Conservation (phyloP, 2,888 invertebrate species). For the Calliphora vomitoria region DNA sequence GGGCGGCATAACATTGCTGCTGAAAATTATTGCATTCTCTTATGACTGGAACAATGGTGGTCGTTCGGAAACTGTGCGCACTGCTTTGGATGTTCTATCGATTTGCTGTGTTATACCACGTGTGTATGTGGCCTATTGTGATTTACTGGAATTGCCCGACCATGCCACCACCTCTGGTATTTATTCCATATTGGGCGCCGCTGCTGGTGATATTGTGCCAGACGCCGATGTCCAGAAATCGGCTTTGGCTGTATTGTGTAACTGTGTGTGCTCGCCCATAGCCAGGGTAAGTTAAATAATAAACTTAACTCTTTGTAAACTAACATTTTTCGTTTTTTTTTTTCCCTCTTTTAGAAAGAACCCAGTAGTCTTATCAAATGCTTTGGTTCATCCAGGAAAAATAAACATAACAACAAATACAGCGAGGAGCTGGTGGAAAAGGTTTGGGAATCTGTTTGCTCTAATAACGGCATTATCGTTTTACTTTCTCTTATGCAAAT, state of each 20-base stretch:
- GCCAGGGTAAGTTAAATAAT: slow-evolving; percentile 87
- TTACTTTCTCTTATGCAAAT: slow-evolving; percentile 94
- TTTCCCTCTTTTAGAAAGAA: slow-evolving; percentile 75
- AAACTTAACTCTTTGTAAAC: neutral
- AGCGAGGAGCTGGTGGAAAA: slow-evolving; percentile 95
- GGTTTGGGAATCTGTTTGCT: slow-evolving; percentile 97
- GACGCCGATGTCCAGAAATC: slow-evolving; percentile 97
- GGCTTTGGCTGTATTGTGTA: slow-evolving; percentile 95
- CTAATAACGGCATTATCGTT: slow-evolving; percentile 98
- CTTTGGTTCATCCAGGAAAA: slow-evolving; percentile 79
- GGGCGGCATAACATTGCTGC: slow-evolving; percentile 92
- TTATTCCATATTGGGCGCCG: slow-evolving; percentile 93
- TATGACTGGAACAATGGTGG: slow-evolving; percentile 94
- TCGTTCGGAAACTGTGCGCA: slow-evolving; percentile 92
- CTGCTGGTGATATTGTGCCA: slow-evolving; percentile 95
- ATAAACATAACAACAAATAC: slow-evolving; percentile 87
- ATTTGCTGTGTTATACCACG: slow-evolving; percentile 96
- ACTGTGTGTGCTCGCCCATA: slow-evolving; percentile 96
- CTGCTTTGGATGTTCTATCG: slow-evolving; percentile 94
- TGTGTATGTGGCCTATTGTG: slow-evolving; percentile 90
- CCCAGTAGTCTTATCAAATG: slow-evolving; percentile 78
- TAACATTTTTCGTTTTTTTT: slow-evolving; percentile 14
- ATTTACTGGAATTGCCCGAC: slow-evolving; percentile 91
- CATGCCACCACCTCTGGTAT: slow-evolving; percentile 91
- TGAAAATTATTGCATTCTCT: slow-evolving; percentile 94